phyloP scores from a whole-genome alignment of 2,888 invertebrate genomes.

The Lochmaea capreae region DNA sequence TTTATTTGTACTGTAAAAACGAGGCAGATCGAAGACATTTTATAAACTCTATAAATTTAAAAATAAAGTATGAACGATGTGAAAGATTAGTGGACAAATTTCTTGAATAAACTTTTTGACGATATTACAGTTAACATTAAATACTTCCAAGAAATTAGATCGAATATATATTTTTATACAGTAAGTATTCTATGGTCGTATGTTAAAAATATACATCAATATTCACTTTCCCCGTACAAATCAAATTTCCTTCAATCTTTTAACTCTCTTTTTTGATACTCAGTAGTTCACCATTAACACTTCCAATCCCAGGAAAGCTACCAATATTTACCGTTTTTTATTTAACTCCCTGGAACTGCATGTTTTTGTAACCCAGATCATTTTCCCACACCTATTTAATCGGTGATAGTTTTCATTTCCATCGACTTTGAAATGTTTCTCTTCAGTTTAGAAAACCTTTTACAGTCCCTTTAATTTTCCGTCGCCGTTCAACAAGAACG shows the following conservation, averaged over 20 bases:
- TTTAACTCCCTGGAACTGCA: neutral
- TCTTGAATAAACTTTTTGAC: conserved; percentile 37
- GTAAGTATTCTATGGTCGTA: too few relatives aligned
- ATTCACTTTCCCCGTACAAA: too few relatives aligned
- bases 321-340: too few relatives aligned
- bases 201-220: too few relatives aligned
- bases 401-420: conserved; percentile 2
- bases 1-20: conserved; percentile 12
- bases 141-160: neutral
- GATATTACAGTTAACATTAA: neutral
- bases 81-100: conserved; percentile 43
- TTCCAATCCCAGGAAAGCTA: too few relatives aligned
- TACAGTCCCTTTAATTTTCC: conserved; percentile 50
- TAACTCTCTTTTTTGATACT: too few relatives aligned
- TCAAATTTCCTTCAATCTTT: too few relatives aligned
- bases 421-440: conserved; percentile 29
- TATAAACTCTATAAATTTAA: conserved; percentile 46
- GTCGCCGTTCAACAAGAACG: conserved; percentile 48
- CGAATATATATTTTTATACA: too few relatives aligned
- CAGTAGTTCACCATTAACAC: too few relatives aligned
- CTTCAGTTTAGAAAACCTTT: conserved; percentile 45
- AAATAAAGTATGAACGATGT: conserved; percentile 44
- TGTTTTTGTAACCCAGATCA: neutral
- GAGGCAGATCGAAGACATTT: conserved; percentile 29
- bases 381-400: neutral